Conservation (phyloP, 2,888 invertebrate species). For the Litoditis marina region DNA sequence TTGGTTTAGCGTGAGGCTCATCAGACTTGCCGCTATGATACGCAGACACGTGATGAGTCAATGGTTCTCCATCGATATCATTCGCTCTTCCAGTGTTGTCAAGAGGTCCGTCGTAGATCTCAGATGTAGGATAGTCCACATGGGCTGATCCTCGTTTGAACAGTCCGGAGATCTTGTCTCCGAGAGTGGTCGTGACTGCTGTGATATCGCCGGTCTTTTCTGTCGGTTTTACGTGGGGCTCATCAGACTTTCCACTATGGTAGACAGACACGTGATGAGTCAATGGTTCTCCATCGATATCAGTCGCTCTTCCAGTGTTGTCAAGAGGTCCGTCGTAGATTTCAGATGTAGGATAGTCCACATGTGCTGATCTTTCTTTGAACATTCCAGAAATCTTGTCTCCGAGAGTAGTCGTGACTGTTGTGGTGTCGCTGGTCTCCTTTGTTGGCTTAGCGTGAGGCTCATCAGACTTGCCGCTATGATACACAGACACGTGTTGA, state of each 20-base stretch:
- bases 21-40: conserved; percentile 25
- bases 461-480: conserved; percentile 25
- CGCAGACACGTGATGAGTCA: conserved; percentile 20
- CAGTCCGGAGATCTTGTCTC: conserved; percentile 24
- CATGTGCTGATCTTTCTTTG: conserved; percentile 29
- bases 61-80: conserved; percentile 24
- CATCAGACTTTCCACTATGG: conserved; percentile 11
- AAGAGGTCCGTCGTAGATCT: conserved; percentile 31
- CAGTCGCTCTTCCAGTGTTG: conserved; percentile 19
- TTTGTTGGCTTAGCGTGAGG: conserved; percentile 24
- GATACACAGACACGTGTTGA: conserved; percentile 24
- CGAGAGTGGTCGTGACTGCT: conserved; percentile 15
- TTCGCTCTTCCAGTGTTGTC: conserved; percentile 16
- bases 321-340: conserved; percentile 30
- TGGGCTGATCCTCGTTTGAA: conserved; percentile 31
- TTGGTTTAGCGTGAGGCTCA: conserved; percentile 11
- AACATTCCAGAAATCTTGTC: conserved; percentile 29
- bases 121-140: conserved; percentile 35
- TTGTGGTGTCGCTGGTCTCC: conserved; percentile 18
- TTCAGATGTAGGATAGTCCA: conserved; percentile 30
- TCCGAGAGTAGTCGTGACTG: background rate
- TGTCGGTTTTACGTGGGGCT: background rate
- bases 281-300: conserved; percentile 32
- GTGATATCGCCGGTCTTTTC: conserved; percentile 6
- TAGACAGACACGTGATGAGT: conserved; percentile 30